Conservation (phyloP, 2,113 vertebrate species). For the Galemys pyrenaicus region DNA sequence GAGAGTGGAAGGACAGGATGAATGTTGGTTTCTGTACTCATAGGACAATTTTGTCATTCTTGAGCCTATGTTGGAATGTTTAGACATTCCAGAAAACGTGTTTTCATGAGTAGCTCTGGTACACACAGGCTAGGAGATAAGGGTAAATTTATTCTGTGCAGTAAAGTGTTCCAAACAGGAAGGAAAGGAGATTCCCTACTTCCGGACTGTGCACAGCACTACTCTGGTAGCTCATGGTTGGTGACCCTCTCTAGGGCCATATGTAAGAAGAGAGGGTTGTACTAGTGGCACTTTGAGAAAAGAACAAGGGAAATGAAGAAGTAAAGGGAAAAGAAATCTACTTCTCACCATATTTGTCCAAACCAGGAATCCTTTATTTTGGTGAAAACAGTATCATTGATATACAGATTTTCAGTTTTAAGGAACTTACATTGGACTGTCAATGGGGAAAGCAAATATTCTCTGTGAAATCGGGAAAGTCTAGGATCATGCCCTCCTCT, state of each 20-base stretch:
- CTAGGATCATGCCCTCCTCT: not conserved
- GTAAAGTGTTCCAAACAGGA: not conserved
- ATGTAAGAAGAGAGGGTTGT: not conserved
- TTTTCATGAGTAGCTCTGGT: not conserved
- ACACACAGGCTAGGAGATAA: not conserved
- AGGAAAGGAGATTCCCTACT: not conserved
- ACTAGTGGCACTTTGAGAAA: not conserved
- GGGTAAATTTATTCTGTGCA: not conserved
- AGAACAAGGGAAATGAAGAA: not conserved
- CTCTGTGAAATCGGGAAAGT: not conserved
- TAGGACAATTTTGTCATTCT: not conserved
- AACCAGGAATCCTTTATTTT: not conserved
- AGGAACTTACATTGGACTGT: not conserved
- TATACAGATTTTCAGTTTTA: not conserved
- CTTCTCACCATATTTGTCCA: not conserved
- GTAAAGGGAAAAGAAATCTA: not conserved
- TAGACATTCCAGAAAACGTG: not conserved
- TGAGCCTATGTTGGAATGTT: not conserved
- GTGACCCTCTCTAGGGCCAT: not conserved
- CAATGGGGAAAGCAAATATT: not conserved
- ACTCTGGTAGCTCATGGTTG: not conserved
- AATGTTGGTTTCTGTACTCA: not conserved
- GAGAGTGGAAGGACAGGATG: not conserved
- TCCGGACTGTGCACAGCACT: not conserved
- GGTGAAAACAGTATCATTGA: not conserved